Base-by-base conservation (phyloP, 2,797 vertebrate species). In the Kryptolebias ocellatus region DNA sequence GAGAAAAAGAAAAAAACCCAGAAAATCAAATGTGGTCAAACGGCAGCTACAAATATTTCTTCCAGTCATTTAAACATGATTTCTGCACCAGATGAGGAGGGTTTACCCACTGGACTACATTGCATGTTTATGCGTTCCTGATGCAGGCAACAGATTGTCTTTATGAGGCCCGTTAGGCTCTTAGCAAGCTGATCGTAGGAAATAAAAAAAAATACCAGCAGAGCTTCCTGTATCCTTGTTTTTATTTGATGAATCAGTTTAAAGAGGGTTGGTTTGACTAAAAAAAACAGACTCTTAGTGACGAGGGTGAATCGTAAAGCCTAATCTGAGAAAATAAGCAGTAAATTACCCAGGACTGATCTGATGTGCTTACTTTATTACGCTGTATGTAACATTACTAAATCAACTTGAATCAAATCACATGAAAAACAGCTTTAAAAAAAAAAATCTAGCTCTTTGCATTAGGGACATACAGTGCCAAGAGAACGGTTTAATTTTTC, bases 21-120 rank as follows among this genome's bases (percentile, higher is more conserved):
- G 56, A 55, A 56, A 55, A 69, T 78, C 56, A 83, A 67, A 75
- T 1, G 1, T 68, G 77, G 74, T 74, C 67, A 79, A 67, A 64
- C 37, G 66, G 51, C 67, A 74, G 71, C 74, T 74, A 58, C 39
- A 78, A 60, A 81, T 78, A 24, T 53, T 76, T 83, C 34, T 80
- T 72, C 55, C 0, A 34, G 62, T 29, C 73, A 45, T 70, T 79
- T 80, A 60, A 76, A 71, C 54, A 55, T 59, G 57, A 34, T 59
- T 28, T 46, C 42, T 3, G 2, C 24, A 53, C 28, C 9, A 60
- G 39, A 58, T 5, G 42, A 62, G 70, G 55, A 17, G 34, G 61
- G 49, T 67, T 76, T 45, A 65, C 44, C 74, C 64, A 74, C 70
- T 46, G 61, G 63, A 39, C 64, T 24, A 15, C 53, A 70, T 78